These are phyloP conservation scores for Apodemus sylvaticus DNA, from an alignment of 2,113 vertebrate species.

Conservation along the genomic window DNA sequence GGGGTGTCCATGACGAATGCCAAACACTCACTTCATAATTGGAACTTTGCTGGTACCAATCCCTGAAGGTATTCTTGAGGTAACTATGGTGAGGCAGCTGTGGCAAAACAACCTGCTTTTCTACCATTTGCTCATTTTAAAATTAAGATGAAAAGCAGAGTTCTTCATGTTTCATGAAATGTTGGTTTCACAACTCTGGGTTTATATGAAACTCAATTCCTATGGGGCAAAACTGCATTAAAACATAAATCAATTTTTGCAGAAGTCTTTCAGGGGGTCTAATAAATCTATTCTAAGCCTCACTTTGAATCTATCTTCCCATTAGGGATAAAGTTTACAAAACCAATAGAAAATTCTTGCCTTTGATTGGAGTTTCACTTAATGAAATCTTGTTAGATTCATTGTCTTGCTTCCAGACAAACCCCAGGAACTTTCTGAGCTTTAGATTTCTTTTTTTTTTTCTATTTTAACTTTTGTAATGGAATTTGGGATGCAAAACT, in stretches of 20 bases:
- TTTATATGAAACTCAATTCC: slow-evolving; percentile 40
- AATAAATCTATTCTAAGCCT: slow-evolving; percentile 45
- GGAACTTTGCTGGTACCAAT: slow-evolving; percentile 36
- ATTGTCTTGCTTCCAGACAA: slow-evolving; percentile 46
- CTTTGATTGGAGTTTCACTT: slow-evolving; percentile 21
- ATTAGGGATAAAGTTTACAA: slow-evolving; percentile 29
- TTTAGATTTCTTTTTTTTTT: slow-evolving; percentile 57
- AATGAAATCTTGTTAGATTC: slow-evolving; percentile 21
- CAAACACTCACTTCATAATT: slow-evolving; percentile 22
- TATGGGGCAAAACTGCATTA: slow-evolving; percentile 27
- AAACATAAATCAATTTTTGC: slow-evolving; percentile 46
- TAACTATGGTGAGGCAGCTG: not conserved
- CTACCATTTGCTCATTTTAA: slow-evolving; percentile 19
- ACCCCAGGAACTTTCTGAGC: slow-evolving; percentile 36
- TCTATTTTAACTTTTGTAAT: slow-evolving; percentile 20
- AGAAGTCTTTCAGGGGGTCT: slow-evolving; percentile 29
- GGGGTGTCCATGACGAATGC: not conserved
- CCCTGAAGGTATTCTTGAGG: slow-evolving; percentile 25
- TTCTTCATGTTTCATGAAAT: slow-evolving; percentile 38
- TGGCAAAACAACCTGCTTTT: slow-evolving; percentile 10
- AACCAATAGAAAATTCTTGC: slow-evolving; percentile 24
- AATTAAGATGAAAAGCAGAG: slow-evolving; percentile 43
- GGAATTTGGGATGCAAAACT: slow-evolving; percentile 37
- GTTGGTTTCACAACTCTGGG: slow-evolving; percentile 32
- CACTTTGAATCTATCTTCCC: not conserved